Evolutionary conservation across 2,797 vertebrate species (phyloP).

Genomic region (Lepus oiostolus): DNA sequence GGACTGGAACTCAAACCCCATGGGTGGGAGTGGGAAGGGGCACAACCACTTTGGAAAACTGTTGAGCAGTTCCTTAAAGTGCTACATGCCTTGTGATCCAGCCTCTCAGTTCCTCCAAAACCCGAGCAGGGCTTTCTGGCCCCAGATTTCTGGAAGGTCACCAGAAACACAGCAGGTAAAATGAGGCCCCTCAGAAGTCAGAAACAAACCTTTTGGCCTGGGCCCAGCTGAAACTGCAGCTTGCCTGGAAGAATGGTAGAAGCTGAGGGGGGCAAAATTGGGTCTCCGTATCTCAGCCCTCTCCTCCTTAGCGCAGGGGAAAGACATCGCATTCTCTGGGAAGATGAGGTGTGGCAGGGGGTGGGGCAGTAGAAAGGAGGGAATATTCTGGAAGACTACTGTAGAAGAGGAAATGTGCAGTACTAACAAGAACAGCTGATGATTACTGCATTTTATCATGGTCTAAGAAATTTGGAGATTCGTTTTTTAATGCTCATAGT

Average conservation of each 20-base stretch:
- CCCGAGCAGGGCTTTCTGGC: neutral
- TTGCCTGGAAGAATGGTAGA: constrained; percentile 63
- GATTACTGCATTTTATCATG: neutral
- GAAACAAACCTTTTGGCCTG: constrained; percentile 71
- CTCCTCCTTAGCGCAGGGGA: constrained; percentile 65
- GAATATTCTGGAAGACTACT: neutral
- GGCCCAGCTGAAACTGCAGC: constrained; percentile 51
- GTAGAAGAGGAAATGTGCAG: neutral
- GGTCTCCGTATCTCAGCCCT: neutral
- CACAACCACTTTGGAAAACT: neutral
- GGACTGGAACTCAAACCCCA: neutral
- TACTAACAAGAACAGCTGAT: neutral
- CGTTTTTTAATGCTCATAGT: neutral
- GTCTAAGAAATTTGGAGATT: neutral
- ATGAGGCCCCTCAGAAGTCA: constrained; percentile 68
- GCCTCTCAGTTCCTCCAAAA: neutral
- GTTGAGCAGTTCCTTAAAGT: neutral
- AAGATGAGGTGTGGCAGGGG: too few relatives aligned
- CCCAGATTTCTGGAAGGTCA: constrained; percentile 18
- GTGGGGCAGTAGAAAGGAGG: neutral
- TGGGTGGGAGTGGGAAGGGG: neutral
- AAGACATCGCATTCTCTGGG: too few relatives aligned
- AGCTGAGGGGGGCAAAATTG: neutral
- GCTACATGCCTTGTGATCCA: neutral
- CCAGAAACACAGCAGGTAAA: constrained; percentile 30